A percentile compares a stretch with the other conserved stretches of the same genome.
phyloP scores from a whole-genome alignment of 2,797 vertebrate species.

The Liasis olivaceus region DNA sequence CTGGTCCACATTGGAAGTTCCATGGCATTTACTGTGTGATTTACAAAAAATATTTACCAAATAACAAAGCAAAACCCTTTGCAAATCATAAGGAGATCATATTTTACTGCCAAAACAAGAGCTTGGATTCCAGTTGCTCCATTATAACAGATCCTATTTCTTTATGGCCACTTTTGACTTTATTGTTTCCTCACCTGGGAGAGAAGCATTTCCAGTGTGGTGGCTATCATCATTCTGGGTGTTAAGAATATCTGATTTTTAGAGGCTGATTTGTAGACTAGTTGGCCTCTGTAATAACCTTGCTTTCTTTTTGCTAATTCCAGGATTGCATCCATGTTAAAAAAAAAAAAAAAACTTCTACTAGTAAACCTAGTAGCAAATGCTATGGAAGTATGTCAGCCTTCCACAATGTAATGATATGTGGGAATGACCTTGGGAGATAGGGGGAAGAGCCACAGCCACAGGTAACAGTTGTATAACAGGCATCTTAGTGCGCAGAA shows the following conservation, averaged over 20 bases:
- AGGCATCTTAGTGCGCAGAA: neutral
- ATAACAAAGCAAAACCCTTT: neutral
- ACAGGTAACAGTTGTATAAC: neutral
- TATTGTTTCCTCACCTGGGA: neutral
- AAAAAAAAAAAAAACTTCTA: too few species aligned
- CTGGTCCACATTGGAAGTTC: neutral
- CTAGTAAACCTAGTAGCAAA: neutral
- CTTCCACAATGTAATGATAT: neutral
- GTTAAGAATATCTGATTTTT: neutral
- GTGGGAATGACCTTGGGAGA: neutral
- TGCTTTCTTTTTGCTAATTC: neutral
- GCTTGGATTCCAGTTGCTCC: neutral
- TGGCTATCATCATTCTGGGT: neutral
- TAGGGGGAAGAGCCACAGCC: neutral
- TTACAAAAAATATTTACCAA: slow-evolving; percentile 55
- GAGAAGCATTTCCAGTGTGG: neutral
- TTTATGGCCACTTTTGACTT: neutral
- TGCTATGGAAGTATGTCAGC: neutral
- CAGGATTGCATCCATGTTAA: too few species aligned
- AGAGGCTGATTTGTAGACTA: neutral
- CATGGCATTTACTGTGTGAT: slow-evolving; percentile 41
- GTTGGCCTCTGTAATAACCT: neutral
- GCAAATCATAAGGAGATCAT: neutral
- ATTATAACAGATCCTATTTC: neutral
- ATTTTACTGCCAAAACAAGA: neutral